Evolutionary conservation across 2,113 vertebrate genomes (phyloP).

Genomic region (Hippocampus abdominalis): DNA sequence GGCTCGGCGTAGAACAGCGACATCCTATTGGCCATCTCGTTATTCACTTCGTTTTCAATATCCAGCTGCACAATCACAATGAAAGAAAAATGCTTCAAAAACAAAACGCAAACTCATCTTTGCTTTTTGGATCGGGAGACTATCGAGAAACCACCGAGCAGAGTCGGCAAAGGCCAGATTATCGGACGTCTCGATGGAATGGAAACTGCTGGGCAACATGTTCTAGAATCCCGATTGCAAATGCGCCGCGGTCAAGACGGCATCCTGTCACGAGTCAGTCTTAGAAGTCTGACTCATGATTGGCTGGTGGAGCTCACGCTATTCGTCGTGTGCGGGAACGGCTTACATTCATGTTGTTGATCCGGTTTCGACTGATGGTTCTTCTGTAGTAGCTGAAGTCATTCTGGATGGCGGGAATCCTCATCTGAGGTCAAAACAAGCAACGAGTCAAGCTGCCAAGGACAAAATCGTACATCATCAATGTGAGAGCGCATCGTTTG

Average conservation of each 20-base stretch:
- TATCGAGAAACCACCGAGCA: no score
- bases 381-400: constrained; percentile 98
- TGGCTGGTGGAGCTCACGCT: no score
- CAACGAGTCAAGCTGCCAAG: neutral
- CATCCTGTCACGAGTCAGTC: no score
- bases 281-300: no score
- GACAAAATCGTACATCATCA: neutral
- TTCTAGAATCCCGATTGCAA: no score
- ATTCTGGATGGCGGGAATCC: constrained; percentile 96
- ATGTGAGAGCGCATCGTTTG: neutral
- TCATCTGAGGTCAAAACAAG: constrained; percentile 78
- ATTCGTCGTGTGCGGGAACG: neutral
- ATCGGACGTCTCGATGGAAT: no score
- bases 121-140: neutral
- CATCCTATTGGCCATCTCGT: constrained; percentile 99
- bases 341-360: constrained; percentile 98
- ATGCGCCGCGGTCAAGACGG: no score
- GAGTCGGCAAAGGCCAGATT: no score
- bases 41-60: constrained; percentile 97
- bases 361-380: constrained; percentile 92
- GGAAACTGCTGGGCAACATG: no score
- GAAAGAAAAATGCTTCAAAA: neutral
- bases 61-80: constrained; percentile 76
- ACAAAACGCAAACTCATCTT: neutral
- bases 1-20: constrained; percentile 98